Evolutionary conservation across 2,113 vertebrate species (phyloP).

Genomic region (Gorilla gorilla): DNA sequence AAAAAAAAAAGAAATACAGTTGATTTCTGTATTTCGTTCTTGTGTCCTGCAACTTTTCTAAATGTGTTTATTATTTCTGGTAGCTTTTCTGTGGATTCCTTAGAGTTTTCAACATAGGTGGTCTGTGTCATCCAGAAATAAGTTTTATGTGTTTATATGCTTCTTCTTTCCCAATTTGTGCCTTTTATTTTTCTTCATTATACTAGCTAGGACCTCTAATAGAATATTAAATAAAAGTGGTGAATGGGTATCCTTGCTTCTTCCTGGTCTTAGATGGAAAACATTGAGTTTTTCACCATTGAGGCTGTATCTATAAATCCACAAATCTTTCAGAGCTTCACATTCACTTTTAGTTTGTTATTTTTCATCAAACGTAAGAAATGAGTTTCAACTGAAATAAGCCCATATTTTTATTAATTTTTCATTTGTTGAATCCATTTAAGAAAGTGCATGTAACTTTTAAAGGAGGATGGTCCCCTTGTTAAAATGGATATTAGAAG

Average conservation of each 20-base stretch:
- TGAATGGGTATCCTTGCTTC: neutral
- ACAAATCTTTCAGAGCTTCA: neutral
- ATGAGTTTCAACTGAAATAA: neutral
- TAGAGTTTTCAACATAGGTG: neutral
- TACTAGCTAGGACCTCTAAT: neutral
- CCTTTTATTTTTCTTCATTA: conserved; percentile 33
- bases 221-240: neutral
- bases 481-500: neutral
- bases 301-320: neutral
- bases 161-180: neutral
- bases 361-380: conserved; percentile 25
- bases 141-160: neutral
- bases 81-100: neutral
- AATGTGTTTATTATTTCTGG: neutral
- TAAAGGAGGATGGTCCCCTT: neutral
- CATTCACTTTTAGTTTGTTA: conserved; percentile 22
- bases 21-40: neutral
- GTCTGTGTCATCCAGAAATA: neutral
- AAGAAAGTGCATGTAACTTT: neutral
- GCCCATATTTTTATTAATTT: neutral
- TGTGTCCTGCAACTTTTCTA: neutral
- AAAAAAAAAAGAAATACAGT: neutral
- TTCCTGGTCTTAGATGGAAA: neutral
- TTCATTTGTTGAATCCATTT: neutral
- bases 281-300: neutral